These are phyloP conservation scores for Rhinella marina DNA, from an alignment of 2,797 vertebrate genomes.

Conservation along the genomic window DNA sequence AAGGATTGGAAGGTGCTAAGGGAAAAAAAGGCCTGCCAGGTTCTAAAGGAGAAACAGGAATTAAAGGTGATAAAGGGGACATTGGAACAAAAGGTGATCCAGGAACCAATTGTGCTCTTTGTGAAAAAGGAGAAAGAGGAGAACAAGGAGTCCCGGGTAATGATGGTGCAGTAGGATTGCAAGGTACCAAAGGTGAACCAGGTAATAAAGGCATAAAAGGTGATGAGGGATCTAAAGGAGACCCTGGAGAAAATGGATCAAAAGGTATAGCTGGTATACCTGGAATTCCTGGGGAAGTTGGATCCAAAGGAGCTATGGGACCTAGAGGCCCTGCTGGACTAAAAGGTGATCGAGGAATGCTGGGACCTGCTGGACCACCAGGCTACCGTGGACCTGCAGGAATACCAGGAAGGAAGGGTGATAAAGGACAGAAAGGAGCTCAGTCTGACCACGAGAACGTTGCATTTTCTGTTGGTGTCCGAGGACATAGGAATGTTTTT, in stretches of 20 bases:
- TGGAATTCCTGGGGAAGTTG: conserved; percentile 36
- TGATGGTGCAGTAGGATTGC: neutral
- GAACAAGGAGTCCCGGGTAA: conserved; percentile 42
- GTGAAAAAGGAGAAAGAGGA: conserved; percentile 55
- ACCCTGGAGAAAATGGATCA: conserved; percentile 19
- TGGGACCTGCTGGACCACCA: conserved; percentile 38
- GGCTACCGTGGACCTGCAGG: conserved; percentile 35
- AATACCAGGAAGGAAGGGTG: conserved; percentile 51
- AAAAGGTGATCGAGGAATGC: conserved; percentile 56
- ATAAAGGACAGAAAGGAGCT: conserved; percentile 54
- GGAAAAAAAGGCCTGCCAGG: conserved; percentile 30
- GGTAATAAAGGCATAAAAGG: conserved; percentile 35
- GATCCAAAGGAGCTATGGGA: conserved; percentile 9
- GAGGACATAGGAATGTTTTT: conserved; percentile 32
- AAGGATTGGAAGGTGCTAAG: conserved; percentile 13
- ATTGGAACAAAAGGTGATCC: conserved; percentile 19
- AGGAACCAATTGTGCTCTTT: conserved; percentile 34
- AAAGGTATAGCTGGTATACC: conserved; percentile 9
- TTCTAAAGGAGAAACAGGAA: neutral
- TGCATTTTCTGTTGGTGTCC: conserved; percentile 58
- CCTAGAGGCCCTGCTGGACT: conserved; percentile 26
- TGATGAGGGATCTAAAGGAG: conserved; percentile 25
- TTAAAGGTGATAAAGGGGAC: conserved; percentile 42
- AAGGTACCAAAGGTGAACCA: conserved; percentile 47
- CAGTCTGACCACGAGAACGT: conserved; percentile 34